Evolutionary conservation across 2,888 invertebrate species (phyloP).

Genomic region (Peribatodes rhomboidaria): DNA sequence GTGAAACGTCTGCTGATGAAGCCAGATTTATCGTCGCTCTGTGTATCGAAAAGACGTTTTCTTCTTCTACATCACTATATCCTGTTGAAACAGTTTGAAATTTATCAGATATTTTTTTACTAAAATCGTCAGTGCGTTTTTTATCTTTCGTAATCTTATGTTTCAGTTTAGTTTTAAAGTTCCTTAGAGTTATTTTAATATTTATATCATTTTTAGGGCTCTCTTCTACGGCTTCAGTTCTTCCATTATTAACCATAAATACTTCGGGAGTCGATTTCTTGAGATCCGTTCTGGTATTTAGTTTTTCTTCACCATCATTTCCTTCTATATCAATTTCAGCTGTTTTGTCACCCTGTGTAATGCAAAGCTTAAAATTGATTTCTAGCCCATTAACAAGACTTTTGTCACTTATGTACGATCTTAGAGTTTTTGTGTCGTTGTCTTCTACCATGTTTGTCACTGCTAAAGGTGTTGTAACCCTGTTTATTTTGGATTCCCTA

Average conservation of each 20-base stretch:
- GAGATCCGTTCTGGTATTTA: constrained; percentile 27
- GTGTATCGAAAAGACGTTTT: constrained; percentile 61
- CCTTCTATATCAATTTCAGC: constrained; percentile 61
- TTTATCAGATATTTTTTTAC: constrained; percentile 66
- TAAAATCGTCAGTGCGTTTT: constrained; percentile 55
- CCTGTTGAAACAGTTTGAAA: constrained; percentile 72
- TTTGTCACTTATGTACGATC: constrained; percentile 52
- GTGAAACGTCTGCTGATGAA: constrained; percentile 53
- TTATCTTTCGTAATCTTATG: constrained; percentile 38
- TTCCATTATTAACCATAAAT: constrained; percentile 56
- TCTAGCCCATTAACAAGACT: constrained; percentile 69
- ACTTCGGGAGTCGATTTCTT: constrained; percentile 56
- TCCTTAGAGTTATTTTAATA: constrained; percentile 71
- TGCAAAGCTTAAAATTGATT: constrained; percentile 70
- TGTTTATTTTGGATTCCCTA: constrained; percentile 59
- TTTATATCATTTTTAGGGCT: constrained; percentile 66
- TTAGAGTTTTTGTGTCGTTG: constrained; percentile 41
- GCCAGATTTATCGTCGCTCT: constrained; percentile 62
- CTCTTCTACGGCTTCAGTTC: constrained; percentile 45
- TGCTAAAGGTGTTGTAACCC: constrained; percentile 55
- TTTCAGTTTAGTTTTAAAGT: constrained; percentile 56
- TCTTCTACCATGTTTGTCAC: constrained; percentile 48
- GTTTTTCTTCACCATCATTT: constrained; percentile 48
- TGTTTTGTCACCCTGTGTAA: constrained; percentile 66
- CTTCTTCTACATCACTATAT: constrained; percentile 59